Evolutionary conservation across 2,888 invertebrate genomes (phyloP).

Genomic region (Tineola bisselliella): DNA sequence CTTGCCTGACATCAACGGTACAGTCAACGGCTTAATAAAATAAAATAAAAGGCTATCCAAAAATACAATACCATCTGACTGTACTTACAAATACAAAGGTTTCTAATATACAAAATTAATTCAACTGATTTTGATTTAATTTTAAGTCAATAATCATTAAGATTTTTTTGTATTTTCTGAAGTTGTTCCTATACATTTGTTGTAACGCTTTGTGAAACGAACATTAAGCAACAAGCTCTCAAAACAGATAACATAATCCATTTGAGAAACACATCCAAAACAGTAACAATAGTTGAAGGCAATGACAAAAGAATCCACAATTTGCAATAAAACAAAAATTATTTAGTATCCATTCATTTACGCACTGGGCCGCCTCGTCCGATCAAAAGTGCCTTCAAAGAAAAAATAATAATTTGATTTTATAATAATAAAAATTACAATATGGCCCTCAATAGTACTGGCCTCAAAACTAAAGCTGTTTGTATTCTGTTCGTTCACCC

Average conservation of each 20-base stretch:
- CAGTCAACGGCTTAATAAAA: background rate
- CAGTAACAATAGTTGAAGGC: conserved; percentile 88
- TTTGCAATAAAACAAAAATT: conserved; percentile 21
- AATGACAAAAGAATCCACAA: conserved; percentile 25
- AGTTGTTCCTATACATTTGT: background rate
- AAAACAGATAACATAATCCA: background rate
- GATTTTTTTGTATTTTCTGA: no score
- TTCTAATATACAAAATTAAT: no score
- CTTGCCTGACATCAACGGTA: background rate
- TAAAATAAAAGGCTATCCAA: no score
- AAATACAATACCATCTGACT: no score
- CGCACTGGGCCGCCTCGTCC: conserved; percentile 93
- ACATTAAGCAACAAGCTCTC: conserved; percentile 2
- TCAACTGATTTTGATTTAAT: no score
- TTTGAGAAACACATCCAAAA: conserved; percentile 38
- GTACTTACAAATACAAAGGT: no score
- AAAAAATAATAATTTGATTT: conserved; percentile 72
- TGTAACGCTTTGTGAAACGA: conserved; percentile 2
- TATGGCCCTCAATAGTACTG: conserved; percentile 90
- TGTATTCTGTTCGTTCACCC: conserved; percentile 43
- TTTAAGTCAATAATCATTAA: no score
- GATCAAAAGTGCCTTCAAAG: conserved; percentile 93
- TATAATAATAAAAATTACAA: conserved; percentile 81
- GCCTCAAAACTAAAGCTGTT: conserved; percentile 73
- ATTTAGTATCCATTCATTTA: conserved; percentile 59